These are phyloP conservation scores for Epinephelus lanceolatus DNA, from an alignment of 2,113 vertebrate genomes.

Conservation along the genomic window DNA sequence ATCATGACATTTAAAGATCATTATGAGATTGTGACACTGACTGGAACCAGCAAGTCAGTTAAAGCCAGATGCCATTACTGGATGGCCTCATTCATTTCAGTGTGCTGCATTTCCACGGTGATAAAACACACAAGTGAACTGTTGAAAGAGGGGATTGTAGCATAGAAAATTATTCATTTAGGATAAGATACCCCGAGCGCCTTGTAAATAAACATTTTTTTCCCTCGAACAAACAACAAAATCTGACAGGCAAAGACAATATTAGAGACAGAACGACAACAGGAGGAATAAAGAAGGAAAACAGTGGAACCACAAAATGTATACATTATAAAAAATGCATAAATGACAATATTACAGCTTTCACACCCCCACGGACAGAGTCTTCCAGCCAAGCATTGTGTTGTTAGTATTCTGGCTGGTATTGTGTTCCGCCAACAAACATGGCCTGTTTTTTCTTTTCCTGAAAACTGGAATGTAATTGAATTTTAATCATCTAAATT, in stretches of 20 bases:
- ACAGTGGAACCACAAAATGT: slow-evolving; percentile 8
- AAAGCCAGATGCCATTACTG: slow-evolving; percentile 50
- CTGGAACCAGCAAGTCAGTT: slow-evolving; percentile 49
- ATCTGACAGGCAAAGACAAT: slow-evolving; percentile 27
- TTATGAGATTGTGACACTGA: slow-evolving; percentile 68
- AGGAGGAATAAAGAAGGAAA: neutral
- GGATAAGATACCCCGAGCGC: slow-evolving; percentile 7
- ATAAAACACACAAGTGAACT: slow-evolving; percentile 26
- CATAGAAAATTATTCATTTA: neutral
- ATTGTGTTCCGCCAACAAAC: slow-evolving; percentile 32
- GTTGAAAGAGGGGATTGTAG: neutral
- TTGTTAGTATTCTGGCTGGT: slow-evolving; percentile 14
- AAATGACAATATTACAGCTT: slow-evolving; percentile 29
- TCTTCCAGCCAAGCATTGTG: slow-evolving; percentile 18
- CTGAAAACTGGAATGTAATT: slow-evolving; percentile 45
- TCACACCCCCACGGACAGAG: slow-evolving; percentile 31
- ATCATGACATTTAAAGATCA: slow-evolving; percentile 74
- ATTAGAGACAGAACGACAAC: slow-evolving; percentile 15
- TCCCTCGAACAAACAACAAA: slow-evolving; percentile 21
- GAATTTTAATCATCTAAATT: slow-evolving; percentile 60
- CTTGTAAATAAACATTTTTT: slow-evolving; percentile 32
- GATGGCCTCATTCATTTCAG: slow-evolving; percentile 43
- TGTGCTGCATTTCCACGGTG: slow-evolving; percentile 4
- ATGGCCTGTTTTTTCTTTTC: slow-evolving; percentile 8
- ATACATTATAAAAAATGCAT: slow-evolving; percentile 40